Conservation (phyloP, 2,888 invertebrate species). For the Ceraclea dissimilis region DNA sequence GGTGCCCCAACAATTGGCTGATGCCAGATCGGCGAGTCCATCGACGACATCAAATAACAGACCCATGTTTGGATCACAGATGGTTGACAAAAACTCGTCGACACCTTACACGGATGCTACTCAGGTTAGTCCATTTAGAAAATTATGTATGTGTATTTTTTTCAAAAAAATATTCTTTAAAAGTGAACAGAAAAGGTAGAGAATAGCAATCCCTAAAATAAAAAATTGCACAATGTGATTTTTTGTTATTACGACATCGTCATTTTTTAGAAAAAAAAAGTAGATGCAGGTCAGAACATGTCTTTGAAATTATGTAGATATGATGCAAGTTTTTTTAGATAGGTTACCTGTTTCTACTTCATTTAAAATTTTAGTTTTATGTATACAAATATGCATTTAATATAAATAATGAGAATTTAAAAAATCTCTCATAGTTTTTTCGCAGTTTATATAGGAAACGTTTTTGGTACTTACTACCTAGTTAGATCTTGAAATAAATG, state of each 20-base stretch:
- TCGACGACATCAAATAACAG: slow-evolving; percentile 52
- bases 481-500: too few relatives aligned
- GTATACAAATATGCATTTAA: too few relatives aligned
- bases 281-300: too few relatives aligned
- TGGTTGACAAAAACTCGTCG: slow-evolving; percentile 81
- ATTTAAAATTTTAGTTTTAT: too few relatives aligned
- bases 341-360: too few relatives aligned
- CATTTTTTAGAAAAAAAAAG: too few relatives aligned
- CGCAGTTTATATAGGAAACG: too few relatives aligned
- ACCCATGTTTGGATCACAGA: slow-evolving; percentile 82
- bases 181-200: neutral
- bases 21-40: slow-evolving; percentile 51
- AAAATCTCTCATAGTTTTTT: too few relatives aligned
- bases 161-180: neutral
- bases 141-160: neutral
- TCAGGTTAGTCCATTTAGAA: slow-evolving; percentile 55
- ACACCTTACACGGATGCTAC: slow-evolving; percentile 99
- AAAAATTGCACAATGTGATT: neutral
- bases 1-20: slow-evolving; percentile 68
- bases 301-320: too few relatives aligned
- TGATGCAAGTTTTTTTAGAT: too few relatives aligned
- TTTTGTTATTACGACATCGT: neutral
- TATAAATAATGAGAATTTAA: too few relatives aligned
- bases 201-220: neutral
- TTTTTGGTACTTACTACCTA: too few relatives aligned